Conservation (phyloP, 2,888 invertebrate genomes). For the Trypoxylon attenuatum region DNA sequence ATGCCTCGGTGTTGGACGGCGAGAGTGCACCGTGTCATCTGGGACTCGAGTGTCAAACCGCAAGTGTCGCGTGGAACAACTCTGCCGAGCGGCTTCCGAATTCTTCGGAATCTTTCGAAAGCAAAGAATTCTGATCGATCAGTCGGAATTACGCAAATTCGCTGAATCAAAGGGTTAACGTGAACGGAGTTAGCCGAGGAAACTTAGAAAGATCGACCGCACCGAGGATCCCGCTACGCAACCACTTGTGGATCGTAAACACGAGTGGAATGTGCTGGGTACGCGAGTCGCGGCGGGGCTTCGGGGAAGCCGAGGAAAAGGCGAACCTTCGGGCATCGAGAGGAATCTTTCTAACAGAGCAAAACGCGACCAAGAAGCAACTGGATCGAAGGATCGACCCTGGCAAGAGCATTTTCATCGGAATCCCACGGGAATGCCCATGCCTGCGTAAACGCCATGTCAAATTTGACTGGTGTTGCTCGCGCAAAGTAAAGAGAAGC, state of each 20-base stretch:
- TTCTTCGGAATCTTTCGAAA: too few relatives aligned
- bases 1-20: too few relatives aligned
- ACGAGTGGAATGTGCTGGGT: conserved; percentile 12
- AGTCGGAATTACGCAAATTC: neutral
- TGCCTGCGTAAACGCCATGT: conserved; percentile 61
- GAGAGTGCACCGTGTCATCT: too few relatives aligned
- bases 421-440: conserved; percentile 25
- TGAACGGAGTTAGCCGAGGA: neutral
- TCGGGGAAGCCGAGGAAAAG: neutral
- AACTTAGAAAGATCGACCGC: conserved; percentile 23
- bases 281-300: neutral
- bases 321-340: neutral
- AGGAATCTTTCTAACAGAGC: neutral
- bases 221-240: conserved; percentile 40
- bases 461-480: conserved; percentile 48
- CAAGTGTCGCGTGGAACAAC: too few relatives aligned
- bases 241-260: conserved; percentile 69
- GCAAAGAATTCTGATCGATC: neutral
- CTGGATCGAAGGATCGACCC: neutral
- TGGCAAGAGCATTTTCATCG: conserved; percentile 17
- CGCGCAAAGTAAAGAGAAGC: conserved; percentile 52
- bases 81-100: too few relatives aligned
- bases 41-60: too few relatives aligned
- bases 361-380: neutral
- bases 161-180: neutral